A percentile compares a stretch with the other conserved stretches of the same genome.
Evolutionary conservation across 2,888 invertebrate species (phyloP).

Genomic region (Podabrus alpinus): DNA sequence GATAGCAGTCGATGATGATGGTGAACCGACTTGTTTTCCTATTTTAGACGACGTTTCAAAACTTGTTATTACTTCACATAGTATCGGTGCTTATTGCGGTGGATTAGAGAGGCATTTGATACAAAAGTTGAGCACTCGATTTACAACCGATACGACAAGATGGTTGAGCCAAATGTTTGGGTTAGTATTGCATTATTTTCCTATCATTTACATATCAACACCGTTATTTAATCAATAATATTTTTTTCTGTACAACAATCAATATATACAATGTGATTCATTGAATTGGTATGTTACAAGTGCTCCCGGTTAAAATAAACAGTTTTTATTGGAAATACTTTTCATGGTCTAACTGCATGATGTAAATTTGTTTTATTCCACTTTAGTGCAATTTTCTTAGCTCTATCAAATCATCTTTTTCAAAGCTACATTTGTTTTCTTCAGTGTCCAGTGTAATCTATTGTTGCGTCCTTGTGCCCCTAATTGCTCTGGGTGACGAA

Average conservation of each 20-base stretch:
- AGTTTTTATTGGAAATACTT: too few species aligned
- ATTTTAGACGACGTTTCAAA: constrained; percentile 66
- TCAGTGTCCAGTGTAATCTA: too few species aligned
- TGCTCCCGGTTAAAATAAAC: too few species aligned
- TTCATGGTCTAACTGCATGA: too few species aligned
- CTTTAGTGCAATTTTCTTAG: too few species aligned
- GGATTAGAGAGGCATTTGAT: constrained; percentile 79
- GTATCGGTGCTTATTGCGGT: constrained; percentile 85
- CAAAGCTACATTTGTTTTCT: too few species aligned
- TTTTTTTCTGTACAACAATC: neutral
- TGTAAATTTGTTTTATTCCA: too few species aligned
- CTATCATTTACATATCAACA: neutral
- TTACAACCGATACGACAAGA: constrained; percentile 83
- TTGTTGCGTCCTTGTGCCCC: too few species aligned
- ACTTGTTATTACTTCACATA: constrained; percentile 81
- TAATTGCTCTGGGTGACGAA: too few species aligned
- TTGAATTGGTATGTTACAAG: constrained; percentile 32
- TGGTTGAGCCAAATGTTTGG: constrained; percentile 89
- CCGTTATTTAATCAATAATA: neutral
- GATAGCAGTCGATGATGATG: constrained; percentile 67
- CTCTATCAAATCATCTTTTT: too few species aligned
- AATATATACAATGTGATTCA: neutral
- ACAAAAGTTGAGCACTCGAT: constrained; percentile 76
- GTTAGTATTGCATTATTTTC: constrained; percentile 54
- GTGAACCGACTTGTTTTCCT: constrained; percentile 64